These are phyloP conservation scores for Sigmodon hispidus DNA, from an alignment of 2,113 vertebrate species.

Conservation along the genomic window DNA sequence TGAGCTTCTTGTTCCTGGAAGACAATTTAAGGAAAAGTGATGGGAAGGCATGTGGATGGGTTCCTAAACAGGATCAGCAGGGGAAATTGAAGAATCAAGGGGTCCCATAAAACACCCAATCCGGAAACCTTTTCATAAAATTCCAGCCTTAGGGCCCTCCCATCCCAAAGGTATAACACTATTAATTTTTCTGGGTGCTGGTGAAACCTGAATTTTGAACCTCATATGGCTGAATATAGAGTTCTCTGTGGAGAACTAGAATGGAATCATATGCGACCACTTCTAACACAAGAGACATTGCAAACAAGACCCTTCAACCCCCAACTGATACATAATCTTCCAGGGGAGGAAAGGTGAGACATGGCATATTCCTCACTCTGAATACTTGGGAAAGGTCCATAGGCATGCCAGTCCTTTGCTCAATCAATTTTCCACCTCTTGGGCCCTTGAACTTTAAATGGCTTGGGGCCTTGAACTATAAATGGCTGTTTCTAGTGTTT, in stretches of 20 bases:
- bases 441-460: background rate
- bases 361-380: background rate
- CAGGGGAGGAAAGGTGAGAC: background rate
- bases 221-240: background rate
- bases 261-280: no score
- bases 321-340: background rate
- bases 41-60: background rate
- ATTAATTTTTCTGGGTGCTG: background rate
- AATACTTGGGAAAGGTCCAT: background rate
- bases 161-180: background rate
- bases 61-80: background rate
- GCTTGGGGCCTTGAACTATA: background rate
- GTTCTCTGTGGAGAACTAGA: background rate
- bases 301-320: fast-evolving
- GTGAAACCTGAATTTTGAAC: background rate
- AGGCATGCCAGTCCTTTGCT: background rate
- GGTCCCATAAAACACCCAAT: background rate
- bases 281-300: background rate
- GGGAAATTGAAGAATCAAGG: no score
- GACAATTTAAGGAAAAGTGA: background rate
- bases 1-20: background rate
- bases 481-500: background rate
- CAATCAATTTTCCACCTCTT: background rate
- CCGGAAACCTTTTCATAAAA: background rate
- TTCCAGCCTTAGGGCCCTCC: fast-evolving